Base-by-base conservation (phyloP, 2,888 invertebrate genomes). In the Artemia sinica region DNA sequence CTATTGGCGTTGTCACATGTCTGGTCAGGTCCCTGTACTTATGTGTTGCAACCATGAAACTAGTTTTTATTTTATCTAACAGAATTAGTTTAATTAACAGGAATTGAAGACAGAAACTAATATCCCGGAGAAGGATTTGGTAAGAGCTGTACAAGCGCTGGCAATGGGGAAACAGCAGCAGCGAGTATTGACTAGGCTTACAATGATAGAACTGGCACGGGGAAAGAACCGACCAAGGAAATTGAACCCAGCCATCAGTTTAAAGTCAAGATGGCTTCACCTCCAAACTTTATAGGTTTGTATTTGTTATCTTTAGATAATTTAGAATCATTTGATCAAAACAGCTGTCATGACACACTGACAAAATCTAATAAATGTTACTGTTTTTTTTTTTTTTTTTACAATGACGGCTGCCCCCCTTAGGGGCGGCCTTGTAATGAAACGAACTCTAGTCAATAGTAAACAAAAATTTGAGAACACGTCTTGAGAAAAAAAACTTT, bases 151-250 rank as follows among this genome's bases (percentile, higher is more conserved):
- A 76, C 96, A 97, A 80, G 96, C 97, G 72, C 81, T 98, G 74
- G 96, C 97, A 11, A 91, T 98, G 87, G 97, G 97, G 67, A 98
- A 98, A 82, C 87, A 92, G 48, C 89, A 93, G 48, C 96, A 97
- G 79, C 84, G 96, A 75, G 87, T 97, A 75, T 84, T 97, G 71
- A 86, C 93, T 73, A 95, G 96, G 77, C 14, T 58, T 8, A 58
- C 58, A n/a, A 8, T 14, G 58, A 58, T 18, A 8, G 58, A 9
- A 8, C 1, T 58, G 58, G 58, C 8, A 88, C 89, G 76, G 95
- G 93, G 68, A 91, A 91, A 82, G 58, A 58, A 58, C 14, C 18
- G n/a, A 93, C 91, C 72, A 97, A 96, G 81, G 97, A 98, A 78
- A 96, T 98, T 75, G 94, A 95, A 78, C 86, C 91, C 67, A 83